Evolutionary conservation across 2,888 invertebrate genomes (phyloP).

Genomic region (Tridacna gigas): DNA sequence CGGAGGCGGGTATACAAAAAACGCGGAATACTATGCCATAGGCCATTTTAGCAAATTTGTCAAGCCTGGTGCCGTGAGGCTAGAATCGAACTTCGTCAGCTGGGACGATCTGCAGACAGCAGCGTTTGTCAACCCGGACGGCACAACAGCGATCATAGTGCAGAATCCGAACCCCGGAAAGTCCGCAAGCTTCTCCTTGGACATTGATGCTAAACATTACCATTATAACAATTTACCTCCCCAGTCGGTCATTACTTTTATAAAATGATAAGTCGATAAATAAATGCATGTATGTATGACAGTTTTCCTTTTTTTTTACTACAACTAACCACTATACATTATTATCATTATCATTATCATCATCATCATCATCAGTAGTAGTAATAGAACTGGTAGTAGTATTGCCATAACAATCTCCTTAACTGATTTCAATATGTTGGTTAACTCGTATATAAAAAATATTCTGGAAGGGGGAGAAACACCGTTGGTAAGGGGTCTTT

Average conservation of each 20-base stretch:
- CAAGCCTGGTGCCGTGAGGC: conserved; percentile 63
- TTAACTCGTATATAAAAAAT: too few relatives aligned
- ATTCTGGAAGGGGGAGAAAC: too few relatives aligned
- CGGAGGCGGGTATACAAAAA: conserved; percentile 44
- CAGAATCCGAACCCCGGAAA: conserved; percentile 55
- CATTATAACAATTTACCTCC: conserved; percentile 58
- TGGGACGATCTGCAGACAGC: conserved; percentile 62
- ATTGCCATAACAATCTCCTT: too few relatives aligned
- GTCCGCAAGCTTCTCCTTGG: conserved; percentile 52
- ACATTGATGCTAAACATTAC: conserved; percentile 61
- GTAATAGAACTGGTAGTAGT: too few relatives aligned
- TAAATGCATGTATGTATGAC: too few relatives aligned
- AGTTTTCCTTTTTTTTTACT: neutral
- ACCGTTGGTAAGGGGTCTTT: too few relatives aligned
- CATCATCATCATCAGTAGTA: too few relatives aligned
- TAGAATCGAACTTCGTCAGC: conserved; percentile 55
- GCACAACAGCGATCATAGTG: conserved; percentile 58
- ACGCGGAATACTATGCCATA: conserved; percentile 67
- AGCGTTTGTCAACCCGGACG: conserved; percentile 65
- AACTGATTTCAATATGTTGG: too few relatives aligned
- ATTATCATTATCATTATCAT: neutral
- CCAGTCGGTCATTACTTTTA: conserved; percentile 65
- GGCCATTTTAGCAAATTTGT: conserved; percentile 67
- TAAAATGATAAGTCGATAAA: conserved; percentile 33
- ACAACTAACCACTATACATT: neutral